phyloP scores from a whole-genome alignment of 2,888 invertebrate species.

The Molanna angustata region DNA sequence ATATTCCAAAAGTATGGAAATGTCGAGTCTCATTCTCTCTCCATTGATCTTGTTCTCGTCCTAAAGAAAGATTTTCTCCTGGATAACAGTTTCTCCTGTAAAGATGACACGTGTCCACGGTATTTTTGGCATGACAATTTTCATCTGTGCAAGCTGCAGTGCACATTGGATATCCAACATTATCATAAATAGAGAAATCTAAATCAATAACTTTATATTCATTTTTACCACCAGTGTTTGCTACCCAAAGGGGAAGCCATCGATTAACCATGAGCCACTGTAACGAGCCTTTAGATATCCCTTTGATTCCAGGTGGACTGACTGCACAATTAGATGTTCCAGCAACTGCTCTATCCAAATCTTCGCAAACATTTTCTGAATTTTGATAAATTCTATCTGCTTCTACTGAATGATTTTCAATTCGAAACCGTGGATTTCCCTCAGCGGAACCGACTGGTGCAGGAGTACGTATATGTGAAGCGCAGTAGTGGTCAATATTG shows the following conservation, averaged over 20 bases:
- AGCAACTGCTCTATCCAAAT: slow-evolving; percentile 38
- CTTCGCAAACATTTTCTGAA: slow-evolving; percentile 38
- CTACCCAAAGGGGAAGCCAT: slow-evolving; percentile 63
- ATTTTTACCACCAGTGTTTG: slow-evolving; percentile 53
- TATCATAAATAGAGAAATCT: slow-evolving; percentile 40
- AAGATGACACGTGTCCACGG: slow-evolving; percentile 18
- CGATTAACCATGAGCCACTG: slow-evolving; percentile 67
- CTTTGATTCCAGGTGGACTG: slow-evolving; percentile 39
- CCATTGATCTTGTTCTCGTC: slow-evolving; percentile 12
- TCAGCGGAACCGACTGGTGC: slow-evolving; percentile 29
- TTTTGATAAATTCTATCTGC: slow-evolving; percentile 48
- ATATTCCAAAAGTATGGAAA: slow-evolving; percentile 6
- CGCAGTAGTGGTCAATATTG: slow-evolving; percentile 53
- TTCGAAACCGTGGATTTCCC: slow-evolving; percentile 35
- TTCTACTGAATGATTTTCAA: slow-evolving; percentile 44
- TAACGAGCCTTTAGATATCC: slow-evolving; percentile 60
- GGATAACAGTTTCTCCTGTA: slow-evolving; percentile 24
- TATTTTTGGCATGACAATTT: slow-evolving; percentile 21
- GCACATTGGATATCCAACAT: slow-evolving; percentile 32
- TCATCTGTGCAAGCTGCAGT: slow-evolving; percentile 27
- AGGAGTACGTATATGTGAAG: slow-evolving; percentile 42
- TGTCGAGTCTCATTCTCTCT: slow-evolving; percentile 3
- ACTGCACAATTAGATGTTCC: slow-evolving; percentile 34
- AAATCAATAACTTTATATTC: slow-evolving; percentile 53
- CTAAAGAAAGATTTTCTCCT: slow-evolving; percentile 11